Percentiles rank a stretch among this genome's conserved stretches.
Evolutionary conservation across 1,140 invertebrate species (phyloP).

Genomic region (Bombyx mandarina): DNA sequence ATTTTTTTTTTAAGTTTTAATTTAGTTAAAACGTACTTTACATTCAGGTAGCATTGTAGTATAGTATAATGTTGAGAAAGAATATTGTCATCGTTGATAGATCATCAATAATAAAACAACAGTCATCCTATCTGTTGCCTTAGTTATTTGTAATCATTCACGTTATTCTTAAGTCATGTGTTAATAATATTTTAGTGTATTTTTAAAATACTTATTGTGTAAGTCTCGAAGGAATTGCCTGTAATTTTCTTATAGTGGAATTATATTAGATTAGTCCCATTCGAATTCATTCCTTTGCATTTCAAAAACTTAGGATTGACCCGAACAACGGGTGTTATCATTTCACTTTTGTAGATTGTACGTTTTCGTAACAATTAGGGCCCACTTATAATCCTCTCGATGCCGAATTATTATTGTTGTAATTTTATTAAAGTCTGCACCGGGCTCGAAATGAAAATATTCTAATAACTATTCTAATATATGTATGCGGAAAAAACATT

Average conservation of each 20-base stretch:
- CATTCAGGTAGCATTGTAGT: too few species aligned
- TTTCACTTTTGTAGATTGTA: conserved; percentile 3
- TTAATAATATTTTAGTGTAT: conserved; percentile 38
- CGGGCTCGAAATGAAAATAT: too few species aligned
- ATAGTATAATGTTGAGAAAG: too few species aligned
- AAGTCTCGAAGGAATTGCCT: conserved; percentile 39
- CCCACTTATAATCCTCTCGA: conserved; percentile 27
- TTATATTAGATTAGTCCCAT: conserved; percentile 22
- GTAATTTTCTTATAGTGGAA: conserved; percentile 21
- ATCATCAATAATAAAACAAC: too few species aligned
- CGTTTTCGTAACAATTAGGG: conserved; percentile 3
- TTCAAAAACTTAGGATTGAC: conserved; percentile 11
- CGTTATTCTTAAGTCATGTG: conserved; percentile 29
- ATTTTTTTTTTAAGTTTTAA: too few species aligned
- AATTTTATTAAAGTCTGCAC: conserved; percentile 5
- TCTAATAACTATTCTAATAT: too few species aligned
- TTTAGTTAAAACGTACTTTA: too few species aligned
- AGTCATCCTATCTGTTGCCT: conserved; percentile 31
- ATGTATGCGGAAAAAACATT: too few species aligned
- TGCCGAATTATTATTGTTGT: conserved; percentile 40
- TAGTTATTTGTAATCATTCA: conserved; percentile 38
- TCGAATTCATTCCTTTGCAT: conserved; percentile 27
- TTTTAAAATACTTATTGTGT: conserved; percentile 31
- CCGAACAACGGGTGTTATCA: conserved; percentile 17
- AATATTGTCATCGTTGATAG: too few species aligned